Base-by-base conservation (phyloP, 2,888 invertebrate genomes). In the Perizoma affinitatum region DNA sequence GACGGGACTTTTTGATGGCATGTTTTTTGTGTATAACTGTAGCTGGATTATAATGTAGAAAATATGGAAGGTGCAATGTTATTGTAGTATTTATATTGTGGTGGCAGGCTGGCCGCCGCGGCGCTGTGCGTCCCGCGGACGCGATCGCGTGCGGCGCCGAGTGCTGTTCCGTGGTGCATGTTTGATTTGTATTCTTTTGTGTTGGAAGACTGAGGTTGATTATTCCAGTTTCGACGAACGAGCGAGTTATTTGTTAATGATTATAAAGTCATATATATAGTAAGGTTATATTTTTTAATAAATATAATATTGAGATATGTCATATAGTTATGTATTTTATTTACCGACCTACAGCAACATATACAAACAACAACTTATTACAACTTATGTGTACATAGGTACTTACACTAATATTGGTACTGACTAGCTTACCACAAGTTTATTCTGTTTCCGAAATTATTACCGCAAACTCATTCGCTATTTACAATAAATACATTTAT, bases 251-350 rank as follows among this genome's bases (percentile, higher is more conserved):
- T 90, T 92, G 92, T 92, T 92, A 90, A 90, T 91, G 88, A 91
- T 89, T 90, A 90, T 91, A 90, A 88, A 91, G 91, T 91, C 90
- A 90, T 90, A 90, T 90, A 90, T 89, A 90, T 91, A 92, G 91
- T 89, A 91, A 92, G 91, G 91, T 91, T 92, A 92, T 92, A 91
- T 92, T 92, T 92, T 92, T 91, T 91, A 91, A 91, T 91, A 92
- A 91, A 90, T 90, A 91, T 90, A 90, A 91, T 90, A 92, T 91
- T 92, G 91, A 91, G 87, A 91, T 91, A 91, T 91, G 90, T 91
- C 90, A 90, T 88, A 89, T 87, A 88, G 65, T 69, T 60, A 48
- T 76, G 81, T 72, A 67, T 88, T 89, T 90, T 65, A 69, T 69
- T 68, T 66, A 46, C 43, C 3, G 1, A 22, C 22, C 22, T 22